Evolutionary conservation across 2,888 invertebrate genomes (phyloP).

Genomic region (Tetragnatha montana): DNA sequence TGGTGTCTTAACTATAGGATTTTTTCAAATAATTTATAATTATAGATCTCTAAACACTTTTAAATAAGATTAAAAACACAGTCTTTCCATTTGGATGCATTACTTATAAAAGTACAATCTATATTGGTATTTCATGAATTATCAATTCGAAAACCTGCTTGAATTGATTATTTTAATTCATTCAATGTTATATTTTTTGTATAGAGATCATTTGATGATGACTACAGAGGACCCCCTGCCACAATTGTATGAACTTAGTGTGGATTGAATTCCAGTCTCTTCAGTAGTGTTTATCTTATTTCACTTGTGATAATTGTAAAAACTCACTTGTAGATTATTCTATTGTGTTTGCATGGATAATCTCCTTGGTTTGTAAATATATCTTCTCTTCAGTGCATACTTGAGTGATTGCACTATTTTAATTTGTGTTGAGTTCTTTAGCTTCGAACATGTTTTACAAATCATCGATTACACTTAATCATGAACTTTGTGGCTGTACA

Average conservation of each 20-base stretch:
- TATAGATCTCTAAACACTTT: no score
- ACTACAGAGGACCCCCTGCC: slow-evolving; percentile 46
- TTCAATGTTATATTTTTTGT: neutral
- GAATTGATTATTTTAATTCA: neutral
- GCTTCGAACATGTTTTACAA: no score
- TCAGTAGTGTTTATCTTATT: slow-evolving; percentile 34
- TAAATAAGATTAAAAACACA: no score
- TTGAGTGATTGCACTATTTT: neutral
- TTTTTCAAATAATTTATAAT: no score
- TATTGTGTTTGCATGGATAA: slow-evolving; percentile 13
- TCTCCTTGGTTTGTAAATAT: slow-evolving; percentile 37
- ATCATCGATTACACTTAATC: neutral
- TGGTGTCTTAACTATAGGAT: no score
- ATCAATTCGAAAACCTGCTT: no score
- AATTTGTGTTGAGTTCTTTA: neutral
- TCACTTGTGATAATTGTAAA: slow-evolving; percentile 52
- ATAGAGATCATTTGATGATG: slow-evolving; percentile 60
- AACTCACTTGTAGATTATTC: slow-evolving; percentile 8
- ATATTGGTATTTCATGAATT: no score
- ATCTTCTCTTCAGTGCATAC: slow-evolving; percentile 17
- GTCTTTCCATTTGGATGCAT: no score
- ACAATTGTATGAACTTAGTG: slow-evolving; percentile 47
- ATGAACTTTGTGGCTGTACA: neutral
- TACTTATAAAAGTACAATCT: no score
- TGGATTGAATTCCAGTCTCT: neutral